Conservation (phyloP, 2,113 vertebrate genomes). For the Nerophis lumbriciformis region DNA sequence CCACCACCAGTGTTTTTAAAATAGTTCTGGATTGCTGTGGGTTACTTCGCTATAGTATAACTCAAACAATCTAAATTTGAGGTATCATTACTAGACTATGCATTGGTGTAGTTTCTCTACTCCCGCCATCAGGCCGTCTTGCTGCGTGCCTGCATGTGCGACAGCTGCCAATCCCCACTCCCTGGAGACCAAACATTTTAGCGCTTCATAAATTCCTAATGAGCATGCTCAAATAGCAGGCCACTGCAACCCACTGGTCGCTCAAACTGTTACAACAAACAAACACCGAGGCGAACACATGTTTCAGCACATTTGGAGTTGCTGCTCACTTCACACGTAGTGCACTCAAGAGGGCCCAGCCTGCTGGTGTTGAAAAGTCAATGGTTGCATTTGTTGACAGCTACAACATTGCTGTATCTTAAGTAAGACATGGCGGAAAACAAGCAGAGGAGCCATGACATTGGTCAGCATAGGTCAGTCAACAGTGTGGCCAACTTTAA, state of each 20-base stretch:
- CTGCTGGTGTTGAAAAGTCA: constrained; percentile 49
- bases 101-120: constrained; percentile 17
- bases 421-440: constrained; percentile 3
- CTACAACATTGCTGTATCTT: constrained; percentile 18
- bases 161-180: constrained; percentile 88
- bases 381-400: constrained; percentile 40
- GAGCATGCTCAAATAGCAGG: constrained; percentile 90
- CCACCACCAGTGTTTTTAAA: too few species aligned
- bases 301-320: constrained; percentile 51
- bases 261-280: constrained; percentile 73
- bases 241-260: constrained; percentile 77
- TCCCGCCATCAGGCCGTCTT: constrained; percentile 58
- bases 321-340: constrained; percentile 56
- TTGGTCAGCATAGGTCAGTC: not conserved
- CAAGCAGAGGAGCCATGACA: constrained; percentile 9
- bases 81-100: not conserved
- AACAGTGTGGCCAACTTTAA: not conserved
- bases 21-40: too few species aligned
- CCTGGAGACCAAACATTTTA: constrained; percentile 93
- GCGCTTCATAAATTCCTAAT: constrained; percentile 99
- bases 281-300: constrained; percentile 56
- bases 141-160: constrained; percentile 49
- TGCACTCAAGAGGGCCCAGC: constrained; percentile 44
- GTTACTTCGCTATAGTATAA: not conserved
- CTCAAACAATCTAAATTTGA: not conserved